phyloP scores from a whole-genome alignment of 2,797 vertebrate genomes.

The Enteromius treurensis region DNA sequence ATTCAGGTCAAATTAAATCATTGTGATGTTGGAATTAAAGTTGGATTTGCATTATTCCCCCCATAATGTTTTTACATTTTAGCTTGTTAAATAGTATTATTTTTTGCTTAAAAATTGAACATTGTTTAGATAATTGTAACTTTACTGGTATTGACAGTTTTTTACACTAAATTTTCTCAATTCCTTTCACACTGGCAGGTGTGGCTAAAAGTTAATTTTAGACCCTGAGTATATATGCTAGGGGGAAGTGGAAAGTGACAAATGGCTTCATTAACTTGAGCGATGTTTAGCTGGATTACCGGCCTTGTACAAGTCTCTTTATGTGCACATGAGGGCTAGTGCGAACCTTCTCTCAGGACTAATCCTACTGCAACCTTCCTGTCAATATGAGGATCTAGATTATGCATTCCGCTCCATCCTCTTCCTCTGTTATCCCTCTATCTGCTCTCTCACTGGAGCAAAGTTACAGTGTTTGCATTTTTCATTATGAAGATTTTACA shows the following conservation, averaged over 20 bases:
- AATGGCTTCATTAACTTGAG: slow-evolving; percentile 7
- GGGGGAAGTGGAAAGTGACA: background rate
- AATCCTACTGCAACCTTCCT: background rate
- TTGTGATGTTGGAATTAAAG: background rate
- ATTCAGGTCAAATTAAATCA: background rate
- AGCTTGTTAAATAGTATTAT: background rate
- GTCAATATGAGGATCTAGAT: background rate
- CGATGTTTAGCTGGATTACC: background rate
- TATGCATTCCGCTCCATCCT: background rate
- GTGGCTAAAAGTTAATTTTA: background rate
- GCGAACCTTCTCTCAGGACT: slow-evolving; percentile 10
- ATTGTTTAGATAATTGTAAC: background rate
- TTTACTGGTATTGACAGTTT: background rate
- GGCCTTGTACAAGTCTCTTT: background rate
- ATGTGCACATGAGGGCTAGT: background rate
- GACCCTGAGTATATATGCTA: background rate
- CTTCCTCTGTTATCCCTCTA: slow-evolving; percentile 37
- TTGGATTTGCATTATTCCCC: background rate
- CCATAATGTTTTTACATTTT: background rate
- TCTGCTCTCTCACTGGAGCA: slow-evolving; percentile 42
- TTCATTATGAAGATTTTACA: slow-evolving; percentile 43
- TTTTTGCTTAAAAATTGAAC: background rate
- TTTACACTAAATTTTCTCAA: slow-evolving; percentile 6
- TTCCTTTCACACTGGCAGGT: background rate
- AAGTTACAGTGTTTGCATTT: slow-evolving; percentile 2